Base-by-base conservation (phyloP, 1,140 invertebrate species). In the Lucilia cuprina region DNA sequence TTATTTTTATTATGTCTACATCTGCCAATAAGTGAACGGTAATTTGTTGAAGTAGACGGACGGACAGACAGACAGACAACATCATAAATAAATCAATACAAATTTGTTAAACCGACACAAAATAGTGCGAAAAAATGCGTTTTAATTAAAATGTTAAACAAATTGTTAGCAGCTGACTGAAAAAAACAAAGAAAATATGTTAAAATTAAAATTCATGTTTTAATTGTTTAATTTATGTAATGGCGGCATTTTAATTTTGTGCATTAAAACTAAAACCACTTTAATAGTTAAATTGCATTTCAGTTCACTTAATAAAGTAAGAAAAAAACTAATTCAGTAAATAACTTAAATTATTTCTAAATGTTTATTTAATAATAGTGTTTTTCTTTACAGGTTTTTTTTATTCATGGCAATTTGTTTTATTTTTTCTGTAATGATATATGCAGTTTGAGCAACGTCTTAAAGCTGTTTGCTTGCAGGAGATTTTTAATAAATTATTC, bases 131-230 rank as follows among this genome's bases (percentile, higher is more conserved):
- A 60, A n/a, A 30, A 60, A 60, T 60, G 55, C 55, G 55, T 41
- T 78, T 41, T 41, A 78, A 47, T 78, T 78, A 19, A 78, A 78
- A 41, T 41, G 75, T 78, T 78, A n/a, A 78, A 78, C 34, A 78
- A 78, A 78, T 78, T 78, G 17, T 78, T 41, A 41, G 35, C 55
- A n/a, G 34, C 75, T n/a, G n/a, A 60, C 3, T 5, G 14, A n/a
- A 60, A 60, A 7, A 41, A 41, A 41, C 41, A 41, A 60, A 60
- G 55, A 60, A 60, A 60, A 60, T 60, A 17, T n/a, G 7, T 17
- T 60, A n/a, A 60, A 60, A 60, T 60, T 17, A 60, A 60, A 60
- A 60, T 60, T 60, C 55, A 60, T 60, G 55, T 7, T 60, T 60
- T 8, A 60, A 60, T 17, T 60, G 14, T 60, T 60, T 60, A 60